phyloP scores from a whole-genome alignment of 2,113 vertebrate genomes.

The Mobula hypostoma region DNA sequence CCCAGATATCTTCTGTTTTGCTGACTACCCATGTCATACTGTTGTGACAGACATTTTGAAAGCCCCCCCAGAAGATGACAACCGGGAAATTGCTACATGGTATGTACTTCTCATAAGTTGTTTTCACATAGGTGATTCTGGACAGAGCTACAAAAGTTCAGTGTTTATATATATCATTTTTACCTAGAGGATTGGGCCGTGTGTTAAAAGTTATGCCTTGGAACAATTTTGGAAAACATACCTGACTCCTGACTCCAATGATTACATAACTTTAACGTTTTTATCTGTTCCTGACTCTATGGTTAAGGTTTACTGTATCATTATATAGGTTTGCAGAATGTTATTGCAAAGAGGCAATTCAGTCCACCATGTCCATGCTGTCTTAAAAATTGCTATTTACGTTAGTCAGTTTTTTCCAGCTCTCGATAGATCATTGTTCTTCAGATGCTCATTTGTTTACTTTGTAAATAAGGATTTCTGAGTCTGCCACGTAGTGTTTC shows the following conservation, averaged over 20 bases:
- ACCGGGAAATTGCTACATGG: constrained; percentile 97
- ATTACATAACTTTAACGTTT: background rate
- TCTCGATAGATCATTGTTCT: too few relatives aligned
- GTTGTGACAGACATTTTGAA: constrained; percentile 96
- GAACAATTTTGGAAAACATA: background rate
- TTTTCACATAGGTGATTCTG: background rate
- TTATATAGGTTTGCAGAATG: too few relatives aligned
- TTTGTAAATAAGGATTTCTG: too few relatives aligned
- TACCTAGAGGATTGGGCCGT: background rate
- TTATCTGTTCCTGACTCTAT: background rate
- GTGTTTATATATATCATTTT: constrained; percentile 20
- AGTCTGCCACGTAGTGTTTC: too few relatives aligned
- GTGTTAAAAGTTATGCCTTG: background rate
- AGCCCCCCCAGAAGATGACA: constrained; percentile 98
- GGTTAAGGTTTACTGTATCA: background rate
- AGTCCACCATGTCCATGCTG: too few relatives aligned
- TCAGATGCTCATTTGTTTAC: too few relatives aligned
- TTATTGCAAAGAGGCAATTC: too few relatives aligned
- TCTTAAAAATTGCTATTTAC: too few relatives aligned
- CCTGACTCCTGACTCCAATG: background rate
- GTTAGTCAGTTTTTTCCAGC: too few relatives aligned
- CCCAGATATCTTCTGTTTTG: constrained; percentile 96
- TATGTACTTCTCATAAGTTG: constrained; percentile 49
- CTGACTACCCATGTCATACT: constrained; percentile 88
- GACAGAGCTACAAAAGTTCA: background rate